Conservation (phyloP, 2,797 vertebrate genomes). For the Mus minutoides region DNA sequence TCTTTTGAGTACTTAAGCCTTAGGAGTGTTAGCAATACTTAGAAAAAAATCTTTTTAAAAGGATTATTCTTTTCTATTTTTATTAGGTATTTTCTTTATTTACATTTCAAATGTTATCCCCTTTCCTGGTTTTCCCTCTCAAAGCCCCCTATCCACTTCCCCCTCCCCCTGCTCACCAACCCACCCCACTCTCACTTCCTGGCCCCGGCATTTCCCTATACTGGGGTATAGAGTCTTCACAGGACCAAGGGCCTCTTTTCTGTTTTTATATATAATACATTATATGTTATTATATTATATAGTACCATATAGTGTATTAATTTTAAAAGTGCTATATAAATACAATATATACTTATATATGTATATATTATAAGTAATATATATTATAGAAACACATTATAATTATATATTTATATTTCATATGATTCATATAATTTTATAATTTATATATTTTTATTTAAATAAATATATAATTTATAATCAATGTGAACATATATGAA, state of each 20-base stretch:
- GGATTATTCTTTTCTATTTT: neutral
- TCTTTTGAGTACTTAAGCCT: neutral
- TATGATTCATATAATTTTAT: neutral
- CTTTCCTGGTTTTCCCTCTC: too few species aligned
- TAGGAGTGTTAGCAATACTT: neutral
- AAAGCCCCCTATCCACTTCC: too few species aligned
- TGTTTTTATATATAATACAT: neutral
- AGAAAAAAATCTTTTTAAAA: neutral
- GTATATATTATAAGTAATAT: neutral
- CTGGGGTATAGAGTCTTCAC: too few species aligned
- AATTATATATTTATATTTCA: neutral
- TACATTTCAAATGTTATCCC: too few species aligned
- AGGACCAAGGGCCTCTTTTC: too few species aligned
- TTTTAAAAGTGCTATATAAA: neutral
- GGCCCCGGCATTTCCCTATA: too few species aligned
- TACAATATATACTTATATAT: neutral
- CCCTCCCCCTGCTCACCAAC: too few species aligned
- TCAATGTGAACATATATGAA: neutral
- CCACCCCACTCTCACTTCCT: too few species aligned
- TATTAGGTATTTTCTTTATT: too few species aligned
- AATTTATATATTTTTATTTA: neutral
- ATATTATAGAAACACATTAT: neutral
- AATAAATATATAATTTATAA: neutral
- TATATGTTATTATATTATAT: neutral
- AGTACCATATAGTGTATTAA: neutral